A percentile compares a stretch with the other conserved stretches of the same genome.
Evolutionary conservation across 2,113 vertebrate species (phyloP).

Genomic region (Chloropsis hardwickii): DNA sequence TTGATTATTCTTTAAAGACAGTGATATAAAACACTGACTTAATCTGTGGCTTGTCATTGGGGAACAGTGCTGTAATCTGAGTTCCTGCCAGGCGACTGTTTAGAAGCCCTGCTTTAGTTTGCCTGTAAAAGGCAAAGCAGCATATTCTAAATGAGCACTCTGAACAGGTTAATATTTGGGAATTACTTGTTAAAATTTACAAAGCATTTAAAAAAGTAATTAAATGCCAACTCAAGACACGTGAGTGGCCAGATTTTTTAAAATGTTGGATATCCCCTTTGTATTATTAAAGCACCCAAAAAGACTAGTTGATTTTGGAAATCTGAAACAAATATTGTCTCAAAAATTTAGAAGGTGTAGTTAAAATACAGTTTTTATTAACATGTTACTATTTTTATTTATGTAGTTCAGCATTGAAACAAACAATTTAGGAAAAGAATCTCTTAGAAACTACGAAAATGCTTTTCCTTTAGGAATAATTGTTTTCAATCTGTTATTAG

Average conservation of each 20-base stretch:
- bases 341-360: background rate
- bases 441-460: background rate
- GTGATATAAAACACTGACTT: background rate
- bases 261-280: background rate
- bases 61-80: background rate
- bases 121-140: background rate
- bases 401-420: background rate
- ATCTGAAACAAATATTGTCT: background rate
- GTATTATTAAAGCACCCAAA: background rate
- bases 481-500: conserved; percentile 3
- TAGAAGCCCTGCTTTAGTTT: background rate
- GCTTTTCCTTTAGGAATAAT: conserved; percentile 28
- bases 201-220: background rate
- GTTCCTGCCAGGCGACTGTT: background rate
- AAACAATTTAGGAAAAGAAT: background rate
- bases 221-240: background rate
- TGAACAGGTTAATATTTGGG: background rate
- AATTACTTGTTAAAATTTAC: background rate
- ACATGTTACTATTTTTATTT: background rate
- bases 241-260: background rate
- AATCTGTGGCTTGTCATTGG: background rate
- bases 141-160: background rate
- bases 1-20: background rate
- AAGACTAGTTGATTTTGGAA: background rate
- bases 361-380: background rate